Conservation (phyloP, 2,113 vertebrate genomes). For the Lepus timidus region DNA sequence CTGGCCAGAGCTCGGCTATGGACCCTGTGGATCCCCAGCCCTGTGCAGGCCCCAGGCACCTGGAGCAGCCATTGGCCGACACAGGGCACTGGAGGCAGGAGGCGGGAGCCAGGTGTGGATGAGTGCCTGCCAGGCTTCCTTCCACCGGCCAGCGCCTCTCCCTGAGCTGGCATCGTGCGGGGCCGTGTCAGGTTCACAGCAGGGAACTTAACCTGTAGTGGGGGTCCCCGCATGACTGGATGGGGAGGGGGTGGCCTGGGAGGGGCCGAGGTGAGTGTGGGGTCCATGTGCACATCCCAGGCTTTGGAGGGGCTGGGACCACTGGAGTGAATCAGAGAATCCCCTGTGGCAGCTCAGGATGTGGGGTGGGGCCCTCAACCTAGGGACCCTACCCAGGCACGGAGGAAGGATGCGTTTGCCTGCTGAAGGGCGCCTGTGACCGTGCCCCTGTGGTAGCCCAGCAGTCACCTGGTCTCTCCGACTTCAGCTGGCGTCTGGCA, state of each 20-base stretch:
- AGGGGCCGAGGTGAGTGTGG: no score
- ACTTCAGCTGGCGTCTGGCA: accelerated
- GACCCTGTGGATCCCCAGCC: background rate
- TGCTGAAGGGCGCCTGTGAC: background rate
- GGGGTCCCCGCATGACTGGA: no score
- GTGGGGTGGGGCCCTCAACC: accelerated
- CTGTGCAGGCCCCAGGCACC: background rate
- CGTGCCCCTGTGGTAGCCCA: background rate
- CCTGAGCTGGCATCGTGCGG: accelerated
- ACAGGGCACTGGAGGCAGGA: accelerated
- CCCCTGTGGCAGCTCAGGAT: no score
- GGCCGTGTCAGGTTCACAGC: background rate
- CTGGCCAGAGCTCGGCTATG: background rate
- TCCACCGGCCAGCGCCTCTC: accelerated
- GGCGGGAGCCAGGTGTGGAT: background rate
- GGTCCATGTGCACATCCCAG: background rate
- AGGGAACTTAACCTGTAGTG: accelerated
- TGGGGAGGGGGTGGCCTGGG: no score
- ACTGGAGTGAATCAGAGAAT: background rate
- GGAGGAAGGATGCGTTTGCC: background rate
- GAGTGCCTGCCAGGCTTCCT: accelerated
- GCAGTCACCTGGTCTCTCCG: accelerated
- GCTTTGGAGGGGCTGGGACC: background rate
- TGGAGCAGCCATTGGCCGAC: no score
- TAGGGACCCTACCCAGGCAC: no score